A percentile compares a stretch with the other conserved stretches of the same genome.
These are phyloP conservation scores for Limnodromus scolopaceus DNA, from an alignment of 2,797 vertebrate genomes.

Conservation along the genomic window DNA sequence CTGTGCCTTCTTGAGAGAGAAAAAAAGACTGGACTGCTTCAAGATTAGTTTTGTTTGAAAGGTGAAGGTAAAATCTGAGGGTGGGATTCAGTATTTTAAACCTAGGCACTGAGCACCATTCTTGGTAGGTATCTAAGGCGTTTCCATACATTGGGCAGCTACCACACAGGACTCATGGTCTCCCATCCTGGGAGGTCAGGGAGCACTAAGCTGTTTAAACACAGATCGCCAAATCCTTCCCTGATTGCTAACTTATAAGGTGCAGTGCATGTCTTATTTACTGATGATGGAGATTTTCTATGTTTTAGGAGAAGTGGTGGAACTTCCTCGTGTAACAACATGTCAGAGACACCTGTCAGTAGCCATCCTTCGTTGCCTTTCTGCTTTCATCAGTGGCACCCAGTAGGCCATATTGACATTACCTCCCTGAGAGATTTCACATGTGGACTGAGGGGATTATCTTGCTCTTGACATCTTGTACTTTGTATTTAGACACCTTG, in stretches of 20 bases:
- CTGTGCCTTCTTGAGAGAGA: neutral
- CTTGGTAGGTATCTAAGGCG: neutral
- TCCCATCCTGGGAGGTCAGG: neutral
- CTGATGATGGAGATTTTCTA: neutral
- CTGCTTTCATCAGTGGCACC: neutral
- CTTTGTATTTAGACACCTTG: neutral
- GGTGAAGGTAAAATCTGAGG: neutral
- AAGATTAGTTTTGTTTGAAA: neutral
- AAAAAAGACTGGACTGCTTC: neutral
- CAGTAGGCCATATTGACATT: neutral
- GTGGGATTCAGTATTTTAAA: neutral
- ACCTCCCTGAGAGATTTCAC: neutral
- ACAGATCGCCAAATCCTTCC: neutral
- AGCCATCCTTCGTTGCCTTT: neutral
- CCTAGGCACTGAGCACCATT: neutral
- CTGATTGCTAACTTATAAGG: neutral
- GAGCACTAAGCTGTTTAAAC: neutral
- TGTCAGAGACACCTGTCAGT: neutral
- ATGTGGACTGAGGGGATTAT: neutral
- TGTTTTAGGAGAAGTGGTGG: neutral
- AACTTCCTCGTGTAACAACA: neutral
- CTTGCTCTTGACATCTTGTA: neutral
- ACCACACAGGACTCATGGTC: fast-evolving
- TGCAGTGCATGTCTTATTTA: neutral
- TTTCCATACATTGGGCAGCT: neutral